Evolutionary conservation across 2,113 vertebrate species (phyloP), one percentile per base, ranked within the genome.

Genomic region (Sisor rabdophorus): DNA sequence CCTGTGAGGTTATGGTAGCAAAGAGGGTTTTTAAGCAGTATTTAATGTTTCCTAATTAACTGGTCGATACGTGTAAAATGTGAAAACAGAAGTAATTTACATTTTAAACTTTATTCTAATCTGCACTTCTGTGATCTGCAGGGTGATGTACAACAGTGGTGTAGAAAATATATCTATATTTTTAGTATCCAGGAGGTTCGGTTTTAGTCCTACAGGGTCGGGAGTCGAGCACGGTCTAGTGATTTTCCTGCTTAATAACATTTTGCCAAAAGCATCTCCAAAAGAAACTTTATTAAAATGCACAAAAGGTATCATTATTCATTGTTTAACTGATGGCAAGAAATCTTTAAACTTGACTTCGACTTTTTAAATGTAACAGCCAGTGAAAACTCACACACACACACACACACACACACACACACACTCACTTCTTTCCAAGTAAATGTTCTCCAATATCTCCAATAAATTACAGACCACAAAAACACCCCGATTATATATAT

Each of bases 221-320:
- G 65, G 65, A 68, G 47, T 11, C 10, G 16, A 68, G 22, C 44
- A 68, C 16, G 16, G 47, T 68, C 65, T 28, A 28, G 9, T 26
- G 24, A 50, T 26, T 68, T 68, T 17, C 9, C 44, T 19, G 24
- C 47, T 68, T 16, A 9, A 47, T 47, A 17, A 19, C 17, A n/a
- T 68, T 53, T 30, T 56, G 30, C 72, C 58, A 30, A n/a, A 47
- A 50, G 11, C 24, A 28, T 55, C 28, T 71, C 44, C 55, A 77
- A 61, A 20, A 28, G 28, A 77, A 61, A 22, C 55, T 76, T 75
- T 15, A 32, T 69, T 58, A 11, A 47, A 76, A 69, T 48, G 24
- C 64, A 75, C 56, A 52, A 52, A 64, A 50, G 47, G 48, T 47
- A 40, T 47, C 75, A 53, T 77, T 30, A 59, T 70, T 77, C 40